These are phyloP conservation scores for Pachliopta kotzebuea DNA, from an alignment of 2,888 invertebrate genomes.

Conservation along the genomic window DNA sequence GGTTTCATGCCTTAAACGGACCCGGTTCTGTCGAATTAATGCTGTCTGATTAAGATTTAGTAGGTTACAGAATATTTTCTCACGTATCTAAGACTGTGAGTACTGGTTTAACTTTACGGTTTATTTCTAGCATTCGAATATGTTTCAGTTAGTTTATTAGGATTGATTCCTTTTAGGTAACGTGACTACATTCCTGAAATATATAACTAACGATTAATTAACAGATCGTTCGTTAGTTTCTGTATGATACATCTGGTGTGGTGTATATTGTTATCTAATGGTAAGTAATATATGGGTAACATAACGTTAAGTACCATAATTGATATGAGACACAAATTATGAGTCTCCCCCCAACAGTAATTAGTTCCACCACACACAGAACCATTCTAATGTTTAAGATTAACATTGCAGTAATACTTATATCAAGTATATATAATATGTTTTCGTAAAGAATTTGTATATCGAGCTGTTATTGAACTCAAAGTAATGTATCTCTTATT, in stretches of 20 bases:
- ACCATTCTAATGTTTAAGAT: too few species aligned
- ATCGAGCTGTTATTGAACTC: too few species aligned
- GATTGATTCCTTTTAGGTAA: slow-evolving; percentile 15
- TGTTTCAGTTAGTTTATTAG: slow-evolving; percentile 19
- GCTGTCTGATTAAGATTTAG: slow-evolving; percentile 25
- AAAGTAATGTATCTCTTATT: too few species aligned
- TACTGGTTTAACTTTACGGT: slow-evolving; percentile 9
- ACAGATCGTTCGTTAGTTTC: neutral
- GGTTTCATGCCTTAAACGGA: slow-evolving; percentile 32
- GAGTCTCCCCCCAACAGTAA: too few species aligned
- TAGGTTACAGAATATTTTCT: slow-evolving; percentile 32
- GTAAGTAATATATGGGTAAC: too few species aligned
- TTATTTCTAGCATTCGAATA: slow-evolving; percentile 18
- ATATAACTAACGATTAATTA: slow-evolving; percentile 2
- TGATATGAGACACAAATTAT: too few species aligned
- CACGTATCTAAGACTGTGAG: slow-evolving; percentile 32
- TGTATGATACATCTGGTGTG: neutral
- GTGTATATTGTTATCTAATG: too few species aligned
- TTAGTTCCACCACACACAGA: too few species aligned
- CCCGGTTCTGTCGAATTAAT: slow-evolving; percentile 25
- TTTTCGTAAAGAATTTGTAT: too few species aligned
- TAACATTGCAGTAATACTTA: too few species aligned
- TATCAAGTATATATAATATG: too few species aligned
- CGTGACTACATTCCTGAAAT: slow-evolving; percentile 3
- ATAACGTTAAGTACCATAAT: too few species aligned